Evolutionary conservation across 1,140 invertebrate genomes (phyloP).

Genomic region (Tribolium madens): DNA sequence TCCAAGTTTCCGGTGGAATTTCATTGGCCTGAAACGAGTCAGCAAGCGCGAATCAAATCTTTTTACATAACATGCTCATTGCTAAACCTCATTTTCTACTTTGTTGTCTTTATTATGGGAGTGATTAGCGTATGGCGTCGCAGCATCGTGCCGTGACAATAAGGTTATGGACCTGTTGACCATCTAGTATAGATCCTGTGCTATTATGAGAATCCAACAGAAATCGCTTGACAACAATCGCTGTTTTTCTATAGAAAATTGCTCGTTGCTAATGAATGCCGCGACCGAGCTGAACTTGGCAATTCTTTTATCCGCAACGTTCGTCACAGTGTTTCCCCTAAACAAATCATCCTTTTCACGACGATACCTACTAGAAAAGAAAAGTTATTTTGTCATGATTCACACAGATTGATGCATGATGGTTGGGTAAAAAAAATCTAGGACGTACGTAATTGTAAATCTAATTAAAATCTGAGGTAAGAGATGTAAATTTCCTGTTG

Average conservation of each 20-base stretch:
- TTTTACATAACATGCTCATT: conserved; percentile 33
- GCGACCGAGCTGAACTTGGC: conserved; percentile 4
- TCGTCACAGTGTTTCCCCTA: conserved; percentile 2
- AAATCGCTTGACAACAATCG: conserved; percentile 49
- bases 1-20: conserved; percentile 35
- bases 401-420: not conserved
- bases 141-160: conserved; percentile 22
- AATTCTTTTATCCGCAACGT: not conserved
- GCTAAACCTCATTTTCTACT: conserved; percentile 32
- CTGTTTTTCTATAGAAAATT: conserved; percentile 50
- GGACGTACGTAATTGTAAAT: conserved; percentile 46
- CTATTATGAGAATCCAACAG: conserved; percentile 48
- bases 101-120: conserved; percentile 23
- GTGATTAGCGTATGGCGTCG: conserved; percentile 44
- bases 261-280: conserved; percentile 42
- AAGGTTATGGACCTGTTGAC: conserved; percentile 53
- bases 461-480: conserved; percentile 50
- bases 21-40: conserved; percentile 26
- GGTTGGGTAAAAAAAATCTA: conserved; percentile 17
- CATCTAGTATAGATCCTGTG: conserved; percentile 53
- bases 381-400: not conserved
- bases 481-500: conserved; percentile 52
- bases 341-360: not conserved
- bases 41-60: conserved; percentile 37
- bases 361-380: not conserved